These are phyloP conservation scores for Pachypsylla venusta DNA, from an alignment of 1,140 invertebrate genomes.

Conservation along the genomic window DNA sequence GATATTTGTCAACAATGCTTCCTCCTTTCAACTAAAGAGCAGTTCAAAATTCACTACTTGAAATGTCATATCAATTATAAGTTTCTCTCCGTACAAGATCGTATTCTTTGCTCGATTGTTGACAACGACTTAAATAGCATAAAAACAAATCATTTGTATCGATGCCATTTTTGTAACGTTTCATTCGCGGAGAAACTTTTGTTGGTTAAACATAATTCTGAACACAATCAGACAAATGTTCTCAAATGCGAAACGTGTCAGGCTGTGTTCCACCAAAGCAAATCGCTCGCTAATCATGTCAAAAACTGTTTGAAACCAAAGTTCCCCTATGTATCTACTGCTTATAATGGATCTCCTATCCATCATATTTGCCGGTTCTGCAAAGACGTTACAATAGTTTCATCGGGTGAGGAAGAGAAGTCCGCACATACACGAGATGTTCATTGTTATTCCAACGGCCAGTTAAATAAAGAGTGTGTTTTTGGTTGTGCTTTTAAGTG, in stretches of 20 bases:
- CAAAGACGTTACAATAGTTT: not conserved
- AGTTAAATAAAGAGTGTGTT: not conserved
- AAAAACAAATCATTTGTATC: not conserved
- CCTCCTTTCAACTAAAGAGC: not conserved
- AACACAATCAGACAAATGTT: slow-evolving; percentile 3
- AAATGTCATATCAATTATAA: slow-evolving; percentile 4
- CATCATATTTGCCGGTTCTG: not conserved
- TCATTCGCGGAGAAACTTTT: not conserved
- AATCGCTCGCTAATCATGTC: not conserved
- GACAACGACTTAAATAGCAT: not conserved
- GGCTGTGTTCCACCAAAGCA: not conserved
- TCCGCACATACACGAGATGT: not conserved
- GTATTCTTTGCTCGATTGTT: not conserved
- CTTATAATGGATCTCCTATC: not conserved
- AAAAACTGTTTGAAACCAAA: not conserved
- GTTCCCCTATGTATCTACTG: too few relatives aligned
- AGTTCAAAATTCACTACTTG: not conserved
- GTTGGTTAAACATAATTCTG: not conserved
- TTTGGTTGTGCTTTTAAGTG: not conserved
- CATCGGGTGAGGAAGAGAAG: not conserved
- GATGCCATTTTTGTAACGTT: not conserved
- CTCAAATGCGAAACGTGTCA: not conserved
- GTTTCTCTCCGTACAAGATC: not conserved
- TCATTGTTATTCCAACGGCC: not conserved
- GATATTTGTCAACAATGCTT: not conserved